Evolutionary conservation across 2,888 invertebrate genomes (phyloP).

Genomic region (Hydropsyche betteni): DNA sequence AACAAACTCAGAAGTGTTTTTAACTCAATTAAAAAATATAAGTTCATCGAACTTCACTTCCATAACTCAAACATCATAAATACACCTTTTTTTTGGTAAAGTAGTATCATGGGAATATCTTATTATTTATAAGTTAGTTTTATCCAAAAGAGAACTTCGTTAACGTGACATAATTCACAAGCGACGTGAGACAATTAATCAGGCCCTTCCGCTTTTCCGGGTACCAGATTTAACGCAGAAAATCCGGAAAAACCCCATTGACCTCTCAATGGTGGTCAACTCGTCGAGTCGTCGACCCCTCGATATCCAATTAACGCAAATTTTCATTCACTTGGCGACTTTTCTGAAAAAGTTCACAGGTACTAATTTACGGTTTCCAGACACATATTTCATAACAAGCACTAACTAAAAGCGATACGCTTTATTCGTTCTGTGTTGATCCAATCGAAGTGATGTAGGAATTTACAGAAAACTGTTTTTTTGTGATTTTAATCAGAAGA

Average conservation of each 20-base stretch:
- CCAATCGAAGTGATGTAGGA: not conserved
- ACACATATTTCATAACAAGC: slow-evolving; percentile 16
- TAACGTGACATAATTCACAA: slow-evolving; percentile 12
- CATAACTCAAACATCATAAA: too few species aligned
- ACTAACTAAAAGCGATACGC: not conserved
- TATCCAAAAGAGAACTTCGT: not conserved
- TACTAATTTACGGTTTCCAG: not conserved
- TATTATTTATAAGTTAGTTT: too few species aligned
- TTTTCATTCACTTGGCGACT: not conserved
- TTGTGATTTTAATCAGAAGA: not conserved
- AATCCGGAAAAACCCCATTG: too few species aligned
- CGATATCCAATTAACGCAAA: too few species aligned
- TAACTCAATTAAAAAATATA: too few species aligned
- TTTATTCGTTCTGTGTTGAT: not conserved
- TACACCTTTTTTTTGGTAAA: too few species aligned
- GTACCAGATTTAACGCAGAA: too few species aligned
- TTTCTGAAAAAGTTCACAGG: not conserved
- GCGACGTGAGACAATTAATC: slow-evolving; percentile 2
- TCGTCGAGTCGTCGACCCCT: too few species aligned
- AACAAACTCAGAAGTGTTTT: too few species aligned
- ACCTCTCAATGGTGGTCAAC: too few species aligned
- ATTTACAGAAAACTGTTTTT: not conserved
- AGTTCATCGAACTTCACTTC: too few species aligned
- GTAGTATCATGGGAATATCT: too few species aligned
- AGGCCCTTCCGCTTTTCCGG: not conserved